Base-by-base conservation (phyloP, 2,797 vertebrate genomes). In the Emydoidea blandingii region DNA sequence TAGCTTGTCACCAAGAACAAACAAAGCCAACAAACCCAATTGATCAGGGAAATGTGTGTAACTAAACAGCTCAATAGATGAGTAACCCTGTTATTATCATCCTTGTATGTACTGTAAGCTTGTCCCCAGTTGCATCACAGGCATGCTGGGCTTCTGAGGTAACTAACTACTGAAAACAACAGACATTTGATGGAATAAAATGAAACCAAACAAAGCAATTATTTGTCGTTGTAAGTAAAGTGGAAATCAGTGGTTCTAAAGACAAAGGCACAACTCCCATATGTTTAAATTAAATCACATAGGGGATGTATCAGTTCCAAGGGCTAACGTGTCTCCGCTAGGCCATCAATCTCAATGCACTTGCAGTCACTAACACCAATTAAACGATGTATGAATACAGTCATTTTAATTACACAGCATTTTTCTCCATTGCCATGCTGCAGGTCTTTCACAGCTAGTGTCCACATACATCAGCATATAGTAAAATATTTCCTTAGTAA, bases 331-430 rank as follows among this genome's bases (percentile, higher is more conserved):
- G 62, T n/a, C 34, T 65, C 62, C n/a, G 62, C 62, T 65, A 65
- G 34, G 62, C 31, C 31, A n/a, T 65, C 62, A 8, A n/a, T 65
- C 31, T n/a, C 34, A 65, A 65, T 80, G 23, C 68, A 0, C 65
- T 91, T 88, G 12, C n/a, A 6, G 3, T 50, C 50, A 54, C 37
- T 81, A 81, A 81, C 34, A 37, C n/a, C 86, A 37, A 1, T 29
- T 68, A 44, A 86, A 57, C 15, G 27, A 14, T 2, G 5, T 9
- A 0, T 81, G 23, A 37, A 41, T 74, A 12, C 18, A 49, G 41
- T 31, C 49, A 16, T 87, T 81, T n/a, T 41, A n/a, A n/a, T 0
- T 0, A 1, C 57, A 81, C 72, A 79, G 2, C 15, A 23, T 62
- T 83, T 90, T 76, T 44, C 68, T 87, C 62, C 29, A 23, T 79